A percentile compares a stretch with the other conserved stretches of the same genome.
Conservation (phyloP, 1,140 invertebrate genomes). For the Phymorhynchus buccinoides region DNA sequence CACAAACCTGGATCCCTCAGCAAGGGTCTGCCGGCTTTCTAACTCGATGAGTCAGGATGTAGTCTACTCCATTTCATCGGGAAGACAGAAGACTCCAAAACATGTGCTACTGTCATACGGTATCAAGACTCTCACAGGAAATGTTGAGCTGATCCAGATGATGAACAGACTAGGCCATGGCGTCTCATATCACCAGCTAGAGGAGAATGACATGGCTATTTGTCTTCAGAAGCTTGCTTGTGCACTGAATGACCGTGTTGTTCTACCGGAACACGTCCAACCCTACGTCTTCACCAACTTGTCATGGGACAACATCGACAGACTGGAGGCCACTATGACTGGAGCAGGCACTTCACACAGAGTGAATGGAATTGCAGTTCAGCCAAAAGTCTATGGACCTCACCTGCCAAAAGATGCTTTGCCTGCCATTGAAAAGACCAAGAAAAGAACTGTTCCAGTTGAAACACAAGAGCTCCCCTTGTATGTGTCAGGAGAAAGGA, state of each 20-base stretch:
- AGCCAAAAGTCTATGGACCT: slow-evolving; percentile 36
- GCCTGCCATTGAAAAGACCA: slow-evolving; percentile 18
- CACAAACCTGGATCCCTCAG: no score
- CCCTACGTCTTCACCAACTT: slow-evolving; percentile 45
- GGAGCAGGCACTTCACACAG: slow-evolving; percentile 56
- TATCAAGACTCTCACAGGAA: slow-evolving; percentile 36
- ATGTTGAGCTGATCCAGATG: slow-evolving; percentile 41
- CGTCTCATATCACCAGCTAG: slow-evolving; percentile 26
- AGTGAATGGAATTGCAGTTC: slow-evolving; percentile 57
- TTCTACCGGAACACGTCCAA: slow-evolving; percentile 27
- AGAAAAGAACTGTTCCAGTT: not conserved
- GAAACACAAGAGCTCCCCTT: not conserved
- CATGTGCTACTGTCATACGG: slow-evolving; percentile 21
- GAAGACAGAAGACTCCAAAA: slow-evolving; percentile 26
- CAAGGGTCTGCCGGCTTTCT: no score
- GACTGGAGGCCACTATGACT: slow-evolving; percentile 53
- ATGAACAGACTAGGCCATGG: slow-evolving; percentile 44
- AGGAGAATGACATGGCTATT: no score
- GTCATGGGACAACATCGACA: slow-evolving; percentile 59
- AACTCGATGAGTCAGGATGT: no score
- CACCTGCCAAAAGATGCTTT: not conserved
- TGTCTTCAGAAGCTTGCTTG: no score
- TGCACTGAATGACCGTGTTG: no score
- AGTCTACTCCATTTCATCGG: slow-evolving; percentile 18
- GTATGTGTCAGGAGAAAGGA: slow-evolving; percentile 12